phyloP scores from a whole-genome alignment of 2,113 vertebrate genomes.

The Trachemys scripta region DNA sequence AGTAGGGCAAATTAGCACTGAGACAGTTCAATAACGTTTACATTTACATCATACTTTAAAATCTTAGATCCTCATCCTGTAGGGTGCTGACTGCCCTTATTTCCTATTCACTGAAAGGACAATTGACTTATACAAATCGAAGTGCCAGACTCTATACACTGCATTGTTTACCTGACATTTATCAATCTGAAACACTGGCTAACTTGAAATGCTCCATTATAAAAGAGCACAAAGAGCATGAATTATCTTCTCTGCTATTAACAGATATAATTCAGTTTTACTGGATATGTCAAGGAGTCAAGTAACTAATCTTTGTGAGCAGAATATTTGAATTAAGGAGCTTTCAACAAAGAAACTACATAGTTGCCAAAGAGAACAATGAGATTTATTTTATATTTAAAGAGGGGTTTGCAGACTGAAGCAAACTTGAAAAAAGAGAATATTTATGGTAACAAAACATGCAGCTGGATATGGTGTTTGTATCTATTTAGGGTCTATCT shows the following conservation, averaged over 20 bases:
- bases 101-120: background rate
- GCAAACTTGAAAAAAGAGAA: slow-evolving; percentile 28
- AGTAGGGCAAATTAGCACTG: accelerated
- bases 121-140: background rate
- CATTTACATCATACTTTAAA: background rate
- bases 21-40: background rate
- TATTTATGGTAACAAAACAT: slow-evolving; percentile 40
- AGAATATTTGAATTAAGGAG: slow-evolving; percentile 55
- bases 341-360: slow-evolving; percentile 42
- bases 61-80: background rate
- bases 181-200: slow-evolving; percentile 28
- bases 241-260: slow-evolving; percentile 43
- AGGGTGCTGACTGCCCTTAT: background rate
- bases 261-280: slow-evolving; percentile 57
- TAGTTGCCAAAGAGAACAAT: slow-evolving; percentile 50
- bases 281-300: slow-evolving; percentile 15
- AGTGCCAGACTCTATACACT: background rate
- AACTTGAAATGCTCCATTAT: slow-evolving; percentile 23
- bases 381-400: slow-evolving; percentile 59
- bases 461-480: slow-evolving; percentile 12
- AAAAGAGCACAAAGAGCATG: background rate
- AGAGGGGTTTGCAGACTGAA: slow-evolving; percentile 48
- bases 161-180: slow-evolving; percentile 29
- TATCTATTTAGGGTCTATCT: background rate
- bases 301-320: slow-evolving; percentile 41